Percentiles rank a stretch among this genome's conserved stretches.
Evolutionary conservation across 1,140 invertebrate species (phyloP).

Genomic region (Drosophila mauritiana): DNA sequence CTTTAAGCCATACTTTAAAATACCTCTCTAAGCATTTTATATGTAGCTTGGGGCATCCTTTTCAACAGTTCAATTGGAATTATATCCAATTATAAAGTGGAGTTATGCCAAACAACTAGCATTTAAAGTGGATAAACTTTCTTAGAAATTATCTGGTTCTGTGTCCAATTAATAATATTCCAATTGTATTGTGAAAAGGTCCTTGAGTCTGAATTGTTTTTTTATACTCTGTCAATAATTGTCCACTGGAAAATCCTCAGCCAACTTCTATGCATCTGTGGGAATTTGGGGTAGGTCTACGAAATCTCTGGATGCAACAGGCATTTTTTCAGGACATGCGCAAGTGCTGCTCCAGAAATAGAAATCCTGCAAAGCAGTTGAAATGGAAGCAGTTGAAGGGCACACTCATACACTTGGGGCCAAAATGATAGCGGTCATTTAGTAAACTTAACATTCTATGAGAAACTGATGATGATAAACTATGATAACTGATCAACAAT

Average conservation of each 20-base stretch:
- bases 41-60: neutral
- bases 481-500: no score
- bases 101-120: neutral
- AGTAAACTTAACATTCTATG: no score
- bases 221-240: constrained; percentile 16
- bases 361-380: neutral
- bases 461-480: no score
- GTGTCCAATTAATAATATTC: neutral
- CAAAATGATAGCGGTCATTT: neutral
- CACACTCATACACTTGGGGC: neutral
- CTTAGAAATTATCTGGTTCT: neutral
- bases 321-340: constrained; percentile 28
- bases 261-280: neutral
- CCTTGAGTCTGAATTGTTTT: constrained; percentile 3
- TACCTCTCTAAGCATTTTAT: constrained; percentile 31
- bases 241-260: constrained; percentile 1
- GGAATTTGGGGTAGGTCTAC: constrained; percentile 17
- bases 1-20: constrained; percentile 19
- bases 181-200: neutral
- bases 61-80: constrained; percentile 7
- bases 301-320: constrained; percentile 22
- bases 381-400: neutral
- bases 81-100: neutral
- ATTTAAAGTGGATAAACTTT: neutral
- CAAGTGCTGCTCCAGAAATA: neutral